Percentiles rank a stretch among this genome's conserved stretches.
Conservation (phyloP, 2,888 invertebrate genomes). For the Drosophila koepferae region DNA sequence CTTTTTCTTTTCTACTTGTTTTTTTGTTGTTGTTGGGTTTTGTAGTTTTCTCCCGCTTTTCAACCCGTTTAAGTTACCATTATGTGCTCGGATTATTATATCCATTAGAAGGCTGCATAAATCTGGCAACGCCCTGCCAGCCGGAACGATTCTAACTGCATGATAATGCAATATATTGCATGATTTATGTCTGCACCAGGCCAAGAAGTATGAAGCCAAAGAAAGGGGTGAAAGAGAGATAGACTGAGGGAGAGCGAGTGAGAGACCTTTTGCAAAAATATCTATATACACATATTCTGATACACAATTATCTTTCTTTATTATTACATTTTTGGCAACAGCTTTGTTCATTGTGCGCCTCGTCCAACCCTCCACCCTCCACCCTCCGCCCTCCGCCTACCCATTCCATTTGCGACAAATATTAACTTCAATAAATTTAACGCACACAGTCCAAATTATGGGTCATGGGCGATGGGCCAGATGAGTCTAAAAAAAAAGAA, state of each 20-base stretch:
- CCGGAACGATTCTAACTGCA: conserved; percentile 34
- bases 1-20: not conserved
- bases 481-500: conserved; percentile 36
- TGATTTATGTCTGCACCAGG: conserved; percentile 71
- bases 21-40: not conserved
- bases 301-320: conserved; percentile 12
- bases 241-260: not conserved
- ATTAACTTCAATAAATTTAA: conserved; percentile 81
- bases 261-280: conserved; percentile 42
- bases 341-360: conserved; percentile 7
- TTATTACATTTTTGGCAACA: conserved; percentile 14
- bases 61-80: conserved; percentile 41
- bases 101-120: conserved; percentile 66
- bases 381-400: not conserved
- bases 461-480: conserved; percentile 33
- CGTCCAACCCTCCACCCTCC: conserved; percentile 4
- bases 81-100: conserved; percentile 33
- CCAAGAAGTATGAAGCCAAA: not conserved
- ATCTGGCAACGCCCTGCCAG: conserved; percentile 51
- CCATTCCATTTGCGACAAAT: conserved; percentile 61
- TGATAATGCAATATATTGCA: conserved; percentile 82
- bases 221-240: not conserved
- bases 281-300: conserved; percentile 9
- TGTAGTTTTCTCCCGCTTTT: conserved; percentile 17
- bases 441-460: conserved; percentile 67